Base-by-base conservation (phyloP, 1,140 invertebrate species). In the Lutraria rhynchaena region DNA sequence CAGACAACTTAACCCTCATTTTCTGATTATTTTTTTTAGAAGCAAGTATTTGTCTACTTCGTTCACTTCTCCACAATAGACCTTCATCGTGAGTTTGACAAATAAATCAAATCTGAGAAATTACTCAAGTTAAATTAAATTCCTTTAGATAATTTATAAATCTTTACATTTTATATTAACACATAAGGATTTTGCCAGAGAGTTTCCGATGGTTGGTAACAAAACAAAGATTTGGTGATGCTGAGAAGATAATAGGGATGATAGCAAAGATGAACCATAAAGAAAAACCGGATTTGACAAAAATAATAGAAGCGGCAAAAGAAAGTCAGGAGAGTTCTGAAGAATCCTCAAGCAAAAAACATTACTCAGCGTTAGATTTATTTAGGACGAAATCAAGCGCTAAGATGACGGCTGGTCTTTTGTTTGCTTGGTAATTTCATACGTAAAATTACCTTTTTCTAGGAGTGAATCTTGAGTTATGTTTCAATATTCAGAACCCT, bases 151-250 rank as follows among this genome's bases (percentile, higher is more conserved):
- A n/a, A n/a, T n/a, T n/a, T n/a, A n/a, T n/a, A n/a, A n/a, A n/a
- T n/a, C n/a, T n/a, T n/a, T n/a, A n/a, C n/a, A n/a, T n/a, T n/a
- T n/a, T n/a, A n/a, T n/a, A n/a, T n/a, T n/a, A n/a, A n/a, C n/a
- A n/a, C n/a, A n/a, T n/a, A n/a, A 90, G 89, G 46, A 67, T 86
- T 60, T 58, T 88, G 49, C 89, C 88, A 13, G 89, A 90, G 53
- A 89, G 88, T 51, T 85, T 86, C 37, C 85, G 89, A 33, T 90
- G 88, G 87, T 63, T 89, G n/a, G 77, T 86, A 4, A 75, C 81
- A 2, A 81, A 83, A 22, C 81, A 84, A 3, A 82, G 82, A 22
- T 75, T 86, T 44, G 76, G 88, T 35, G 85, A 89, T 51, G 89
- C 89, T 3, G 73, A 88, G 41, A 71, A 70, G 13, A 82, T 87